Base-by-base conservation (phyloP, 1,140 invertebrate genomes). In the Euschistus heros region DNA sequence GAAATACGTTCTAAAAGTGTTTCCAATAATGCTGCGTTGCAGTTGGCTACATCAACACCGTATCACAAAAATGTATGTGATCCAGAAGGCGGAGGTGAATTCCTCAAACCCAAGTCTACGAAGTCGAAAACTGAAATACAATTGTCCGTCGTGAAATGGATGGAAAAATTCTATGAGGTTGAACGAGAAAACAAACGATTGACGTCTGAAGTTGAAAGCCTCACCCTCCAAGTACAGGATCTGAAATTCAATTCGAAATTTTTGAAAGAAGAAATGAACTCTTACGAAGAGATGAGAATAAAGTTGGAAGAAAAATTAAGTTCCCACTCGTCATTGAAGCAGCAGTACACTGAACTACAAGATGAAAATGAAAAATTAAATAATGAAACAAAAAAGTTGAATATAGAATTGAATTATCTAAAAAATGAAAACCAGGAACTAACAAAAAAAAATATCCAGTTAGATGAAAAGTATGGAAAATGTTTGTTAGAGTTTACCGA, bases 41-140 rank as follows among this genome's bases (percentile, higher is more conserved):
- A 46, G 18, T 20, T 64, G 15, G 42, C 24, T n/a, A 59, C 64
- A 37, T 65, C 64, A 24, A 65, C 64, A 13, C 64, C 64, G 4
- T 60, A 20, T 33, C 42, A 15, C 10, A n/a, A 15, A 60, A 15
- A 18, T 37, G n/a, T 26, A 26, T 60, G 59, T n/a, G 33, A 60
- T 20, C 27, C 24, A 13, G 64, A 30, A 7, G 64, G 46, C 17
- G 64, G 55, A 20, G 30, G 20, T 17, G 54, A n/a, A 20, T 14
- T 17, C 10, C n/a, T 17, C 4, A 13, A 17, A 26, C 10, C 27
- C 4, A 37, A 42, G 10, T 2, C 26, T 15, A 26, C 1, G 0
- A 50, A 50, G n/a, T 18, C 22, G n/a, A 17, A 54, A n/a, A n/a
- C 24, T n/a, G 24, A 54, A 14, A 55, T 22, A 4, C 33, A 65